Evolutionary conservation across 2,888 invertebrate genomes (phyloP), one percentile per base, ranked within the genome.

Genomic region (Drosophila demipolita): DNA sequence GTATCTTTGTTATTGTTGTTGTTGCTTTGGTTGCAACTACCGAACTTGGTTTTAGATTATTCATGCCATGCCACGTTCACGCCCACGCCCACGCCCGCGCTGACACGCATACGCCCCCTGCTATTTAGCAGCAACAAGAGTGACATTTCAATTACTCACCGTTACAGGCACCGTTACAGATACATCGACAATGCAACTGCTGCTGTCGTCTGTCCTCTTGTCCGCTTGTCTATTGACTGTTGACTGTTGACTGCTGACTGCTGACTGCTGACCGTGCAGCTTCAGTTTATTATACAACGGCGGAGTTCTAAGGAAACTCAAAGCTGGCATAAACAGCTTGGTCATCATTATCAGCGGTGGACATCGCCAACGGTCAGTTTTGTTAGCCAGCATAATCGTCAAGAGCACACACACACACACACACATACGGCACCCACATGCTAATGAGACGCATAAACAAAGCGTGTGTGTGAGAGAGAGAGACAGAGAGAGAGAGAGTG

Each of bases 91-190:
- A 26, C 26, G 26, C 26, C 26, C 26, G 23, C 29, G 5, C 49
- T 29, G 49, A 26, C 17, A 57, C 20, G 40, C 40, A 40, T 20
- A 57, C 32, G n/a, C 29, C 57, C n/a, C 6, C 55, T n/a, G 20
- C 60, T 20, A 26, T 33, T 45, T n/a, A 52, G 20, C 52, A 36
- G 35, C 40, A 50, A n/a, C 52, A 36, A 32, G 35, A 63, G 66
- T 74, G 80, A 78, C 78, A 82, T 75, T 82, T 84, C 80, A 80
- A 78, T 79, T 81, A 76, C 78, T 66, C 75, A 74, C 71, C 72
- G 78, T 73, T 76, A 65, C 71, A 74, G 45, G 62, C 69, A 75
- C 87, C 85, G 85, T 87, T 85, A 84, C 52, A 40, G 49, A 8
- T 36, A 48, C 23, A 42, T 23, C 23, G 54, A 79, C 73, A 82